Base-by-base conservation (phyloP, 1,140 invertebrate species). In the Pectinophora gossypiella region DNA sequence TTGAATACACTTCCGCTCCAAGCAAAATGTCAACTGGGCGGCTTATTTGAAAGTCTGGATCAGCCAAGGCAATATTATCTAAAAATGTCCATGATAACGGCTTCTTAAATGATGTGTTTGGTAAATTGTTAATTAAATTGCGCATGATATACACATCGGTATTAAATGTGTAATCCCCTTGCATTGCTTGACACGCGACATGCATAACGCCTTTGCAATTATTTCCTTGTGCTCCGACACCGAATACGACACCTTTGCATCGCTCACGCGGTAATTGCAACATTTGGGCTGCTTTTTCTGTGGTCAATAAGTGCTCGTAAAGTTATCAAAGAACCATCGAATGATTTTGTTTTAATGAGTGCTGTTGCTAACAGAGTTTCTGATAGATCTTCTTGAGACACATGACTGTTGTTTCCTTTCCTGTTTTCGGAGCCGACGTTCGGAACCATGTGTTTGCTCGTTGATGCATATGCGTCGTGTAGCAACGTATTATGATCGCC, bases 401-500 rank as follows among this genome's bases (percentile, higher is more conserved):
- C 42, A 19, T 44, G 42, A 9, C 10, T 20, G 19, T 2, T 44
- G 19, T 44, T 44, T 9, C 16, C 21, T 35, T 20, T 44, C 7
- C 1, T 44, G 42, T 21, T 13, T 21, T 21, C 13, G 7, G 42
- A 10, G 7, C 5, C 19, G 19, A 10, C 5, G 18, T 20, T 9
- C 42, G 4, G 42, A 19, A 12, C 1, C 7, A 15, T 1, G 42
- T 3, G 2, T 2, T 15, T 40, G 36, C 36, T 16, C 16, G 36
- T 6, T 1, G 4, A 13, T 18, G 18, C 2, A 27, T 47, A 60
- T 7, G 58, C 32, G 0, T 60, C 58, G 15, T 60, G 58, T 21
- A 60, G 22, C n/a, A 59, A 15, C 13, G 58, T 55, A 23, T 60
- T 55, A 19, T 60, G 58, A 38, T 42, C 52, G 19, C 40, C 49